phyloP scores from a whole-genome alignment of 2,797 vertebrate species.

The Pachyuromys duprasi region DNA sequence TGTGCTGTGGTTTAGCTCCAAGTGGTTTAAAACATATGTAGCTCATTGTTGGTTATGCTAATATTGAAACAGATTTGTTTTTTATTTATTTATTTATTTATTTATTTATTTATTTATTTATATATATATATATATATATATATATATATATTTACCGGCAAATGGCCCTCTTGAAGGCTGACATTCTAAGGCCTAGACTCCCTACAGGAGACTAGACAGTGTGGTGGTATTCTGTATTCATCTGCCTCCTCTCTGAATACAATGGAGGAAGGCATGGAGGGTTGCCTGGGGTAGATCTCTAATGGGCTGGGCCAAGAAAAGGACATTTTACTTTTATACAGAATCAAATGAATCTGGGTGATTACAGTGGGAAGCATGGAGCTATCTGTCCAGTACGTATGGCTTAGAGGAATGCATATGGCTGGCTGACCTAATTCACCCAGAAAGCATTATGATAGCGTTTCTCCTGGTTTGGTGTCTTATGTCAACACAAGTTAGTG shows the following conservation, averaged over 20 bases:
- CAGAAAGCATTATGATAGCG: neutral
- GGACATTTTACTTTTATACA: neutral
- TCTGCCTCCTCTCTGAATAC: neutral
- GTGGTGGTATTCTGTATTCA: neutral
- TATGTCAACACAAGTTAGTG: neutral
- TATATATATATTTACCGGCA: too few species aligned
- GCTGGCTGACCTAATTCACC: neutral
- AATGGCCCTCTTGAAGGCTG: neutral
- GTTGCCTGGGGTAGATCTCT: neutral
- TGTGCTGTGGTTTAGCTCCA: neutral
- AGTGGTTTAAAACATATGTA: neutral
- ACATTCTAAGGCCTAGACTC: neutral
- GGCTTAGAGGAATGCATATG: neutral
- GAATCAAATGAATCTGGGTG: neutral
- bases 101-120: too few species aligned
- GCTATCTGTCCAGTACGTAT: neutral
- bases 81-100: neutral
- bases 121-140: too few species aligned
- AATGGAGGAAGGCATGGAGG: neutral
- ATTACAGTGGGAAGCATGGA: neutral
- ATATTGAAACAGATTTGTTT: neutral
- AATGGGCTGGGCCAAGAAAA: neutral
- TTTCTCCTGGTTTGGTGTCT: neutral
- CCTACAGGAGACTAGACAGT: neutral
- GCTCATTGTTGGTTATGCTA: neutral